Conservation (phyloP, 1,140 invertebrate species). For the Zaprionus camerounensis region DNA sequence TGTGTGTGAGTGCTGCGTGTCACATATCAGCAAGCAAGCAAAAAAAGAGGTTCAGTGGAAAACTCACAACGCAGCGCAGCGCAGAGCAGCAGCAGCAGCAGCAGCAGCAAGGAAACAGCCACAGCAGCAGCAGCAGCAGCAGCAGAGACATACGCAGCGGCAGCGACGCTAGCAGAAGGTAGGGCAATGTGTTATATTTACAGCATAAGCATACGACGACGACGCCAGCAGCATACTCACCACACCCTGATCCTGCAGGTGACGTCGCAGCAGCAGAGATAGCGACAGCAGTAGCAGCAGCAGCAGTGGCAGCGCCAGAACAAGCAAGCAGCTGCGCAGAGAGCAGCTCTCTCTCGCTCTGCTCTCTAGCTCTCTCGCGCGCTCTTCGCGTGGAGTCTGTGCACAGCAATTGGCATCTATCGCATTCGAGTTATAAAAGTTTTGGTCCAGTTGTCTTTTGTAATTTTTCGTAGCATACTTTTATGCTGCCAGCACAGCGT, state of each 20-base stretch:
- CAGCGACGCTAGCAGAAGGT: constrained; percentile 71
- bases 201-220: constrained; percentile 52
- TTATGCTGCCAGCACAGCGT: constrained; percentile 48
- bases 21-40: constrained; percentile 64
- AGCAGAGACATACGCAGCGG: constrained; percentile 13
- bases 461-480: constrained; percentile 73
- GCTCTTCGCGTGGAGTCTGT: constrained; percentile 75
- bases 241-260: constrained; percentile 83
- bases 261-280: constrained; percentile 10
- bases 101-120: constrained; percentile 34
- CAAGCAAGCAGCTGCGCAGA: constrained; percentile 66
- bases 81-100: constrained; percentile 24
- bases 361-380: background rate
- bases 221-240: constrained; percentile 68
- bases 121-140: constrained; percentile 27
- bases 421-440: constrained; percentile 61
- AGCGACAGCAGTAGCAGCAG: constrained; percentile 36
- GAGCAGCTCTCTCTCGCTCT: constrained; percentile 32
- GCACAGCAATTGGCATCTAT: constrained; percentile 66
- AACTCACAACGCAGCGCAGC: constrained; percentile 47
- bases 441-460: constrained; percentile 66
- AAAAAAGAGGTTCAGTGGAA: constrained; percentile 57
- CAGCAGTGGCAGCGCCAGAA: constrained; percentile 40
- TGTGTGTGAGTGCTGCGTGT: constrained; percentile 54
- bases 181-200: constrained; percentile 70